These are phyloP conservation scores for Prosapia bicincta DNA, from an alignment of 2,888 invertebrate genomes.

Conservation along the genomic window DNA sequence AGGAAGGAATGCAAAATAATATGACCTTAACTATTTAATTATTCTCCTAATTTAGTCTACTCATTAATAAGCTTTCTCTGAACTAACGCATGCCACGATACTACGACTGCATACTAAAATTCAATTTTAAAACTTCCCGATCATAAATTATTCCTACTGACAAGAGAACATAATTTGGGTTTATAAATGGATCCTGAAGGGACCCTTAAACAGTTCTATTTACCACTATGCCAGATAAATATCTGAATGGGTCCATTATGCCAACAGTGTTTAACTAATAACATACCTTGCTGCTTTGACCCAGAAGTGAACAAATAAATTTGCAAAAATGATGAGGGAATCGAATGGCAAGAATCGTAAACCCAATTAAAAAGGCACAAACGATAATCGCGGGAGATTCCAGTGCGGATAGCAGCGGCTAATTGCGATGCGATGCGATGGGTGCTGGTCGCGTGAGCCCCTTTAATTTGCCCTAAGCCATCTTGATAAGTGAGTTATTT, in stretches of 20 bases:
- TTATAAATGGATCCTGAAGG: too few relatives aligned
- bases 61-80: too few relatives aligned
- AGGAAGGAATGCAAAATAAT: too few relatives aligned
- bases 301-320: background rate
- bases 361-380: background rate
- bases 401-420: background rate
- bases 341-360: background rate
- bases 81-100: too few relatives aligned
- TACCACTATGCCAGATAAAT: background rate
- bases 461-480: background rate
- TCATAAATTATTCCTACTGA: too few relatives aligned
- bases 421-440: background rate
- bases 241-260: background rate
- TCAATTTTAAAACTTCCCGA: too few relatives aligned
- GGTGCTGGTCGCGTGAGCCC: background rate
- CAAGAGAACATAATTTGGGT: too few relatives aligned
- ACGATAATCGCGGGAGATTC: background rate
- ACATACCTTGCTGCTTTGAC: background rate
- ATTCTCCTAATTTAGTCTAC: too few relatives aligned
- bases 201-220: background rate
- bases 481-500: slow-evolving; percentile 2
- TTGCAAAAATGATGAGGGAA: background rate
- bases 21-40: too few relatives aligned
- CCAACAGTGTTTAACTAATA: background rate
- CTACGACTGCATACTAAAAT: too few relatives aligned